Evolutionary conservation across 1,140 invertebrate genomes (phyloP), one percentile per base, ranked within the genome.

Genomic region (Cardiocondyla obscurior): DNA sequence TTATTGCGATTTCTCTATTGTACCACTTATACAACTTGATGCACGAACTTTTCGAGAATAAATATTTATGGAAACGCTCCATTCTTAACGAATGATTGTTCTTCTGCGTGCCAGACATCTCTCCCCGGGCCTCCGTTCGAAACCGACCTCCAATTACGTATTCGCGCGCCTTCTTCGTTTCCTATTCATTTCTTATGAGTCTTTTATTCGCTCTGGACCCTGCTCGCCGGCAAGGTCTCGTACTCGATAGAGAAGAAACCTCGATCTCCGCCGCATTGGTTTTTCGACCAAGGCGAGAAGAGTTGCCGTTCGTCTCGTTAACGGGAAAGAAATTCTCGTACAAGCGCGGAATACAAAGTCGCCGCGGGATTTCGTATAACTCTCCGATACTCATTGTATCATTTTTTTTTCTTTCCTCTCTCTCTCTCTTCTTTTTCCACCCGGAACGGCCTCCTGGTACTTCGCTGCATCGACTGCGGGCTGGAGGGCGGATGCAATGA

Each of bases 1-100:
- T 92, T 90, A 91, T 39, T 90, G 87, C 85, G 86, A 88, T 91
- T 91, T 91, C 90, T 92, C 89, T 91, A 92, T 91, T 91, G 87
- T 91, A 92, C 88, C 90, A 92, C 90, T 89, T 88, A 92, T 89
- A 90, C 89, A 92, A 92, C 86, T 88, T 91, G 85, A 90, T 84
- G 91, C 91, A 92, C 91, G 91, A 60, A 91, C 79, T 92, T 92
- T 92, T 92, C 89, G 88, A 92, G 83, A 92, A 91, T 92, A 92
- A 92, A 92, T 88, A 88, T 92, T 92, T 91, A 91, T 90, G 90
- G 90, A 91, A 89, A 90, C 84, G 90, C 91, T 91, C 86, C 91
- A 90, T 82, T 87, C 62, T 88, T 88, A 79, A 79, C 4, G 74
- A 67, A 79, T 76, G 85, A 72, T 55, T 83, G 51, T 79, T 89